Base-by-base conservation (phyloP, 2,113 vertebrate genomes). In the Ceratotherium simum region DNA sequence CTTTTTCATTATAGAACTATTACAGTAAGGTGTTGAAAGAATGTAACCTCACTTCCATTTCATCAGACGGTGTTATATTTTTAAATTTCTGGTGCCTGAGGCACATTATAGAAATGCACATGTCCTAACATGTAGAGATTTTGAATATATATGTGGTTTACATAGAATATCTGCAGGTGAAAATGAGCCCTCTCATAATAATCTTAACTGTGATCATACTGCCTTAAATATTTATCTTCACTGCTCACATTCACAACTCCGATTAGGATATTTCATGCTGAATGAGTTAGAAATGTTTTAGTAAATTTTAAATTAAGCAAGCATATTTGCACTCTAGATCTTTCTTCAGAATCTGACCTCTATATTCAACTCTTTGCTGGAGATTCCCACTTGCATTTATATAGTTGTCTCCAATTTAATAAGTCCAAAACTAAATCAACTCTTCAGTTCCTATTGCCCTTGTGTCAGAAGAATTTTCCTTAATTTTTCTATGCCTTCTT, bases 1-100 rank as follows among this genome's bases (percentile, higher is more conserved):
- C 29, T 65, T 96, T 83, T 93, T 86, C 46, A 82, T 36, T 95
- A 90, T 56, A 89, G 75, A 97, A 95, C 8, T 20, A 72, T 42
- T 29, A 13, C 1, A 92, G 11, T 7, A 7, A 25, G 20, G 36
- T 95, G 98, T 95, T 60, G 23, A 36, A 95, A 70, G 29, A 39
- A 10, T 79, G 6, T 56, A 96, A 46, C 0, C 48, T 14, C 54
- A 23, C 6, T 93, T 97, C 20, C 8, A 51, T 97, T 92, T 90
- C 91, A 76, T 93, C 20, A 70, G 25, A 42, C 3, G 85, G 36
- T 10, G 14, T 75, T 96, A 17, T 51, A 87, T 96, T 87, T 98
- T 97, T 33, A 60, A 51, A 7, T 91, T 96, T 78, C 51, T 81
- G 75, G 3, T 64, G 14, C 65, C 12, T 96, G 83, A 70, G n/a